Percentiles rank a stretch among this genome's conserved stretches.
phyloP scores from a whole-genome alignment of 2,888 invertebrate species.

The Pterostichus madidus region DNA sequence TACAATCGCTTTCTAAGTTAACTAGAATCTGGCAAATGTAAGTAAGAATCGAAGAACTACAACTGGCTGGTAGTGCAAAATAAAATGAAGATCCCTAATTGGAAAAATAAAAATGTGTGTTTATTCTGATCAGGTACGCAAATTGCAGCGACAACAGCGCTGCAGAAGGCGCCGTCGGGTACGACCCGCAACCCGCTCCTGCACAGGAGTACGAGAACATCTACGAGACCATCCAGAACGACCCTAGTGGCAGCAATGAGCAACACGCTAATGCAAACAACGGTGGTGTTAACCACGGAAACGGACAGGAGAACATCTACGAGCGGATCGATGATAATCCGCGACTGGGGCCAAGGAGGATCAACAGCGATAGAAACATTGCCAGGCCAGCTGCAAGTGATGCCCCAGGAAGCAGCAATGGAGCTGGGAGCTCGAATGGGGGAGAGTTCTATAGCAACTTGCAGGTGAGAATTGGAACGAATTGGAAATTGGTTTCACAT shows the following conservation, averaged over 20 bases:
- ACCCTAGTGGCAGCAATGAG: constrained; percentile 75
- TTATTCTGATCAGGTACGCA: constrained; percentile 72
- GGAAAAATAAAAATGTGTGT: no score
- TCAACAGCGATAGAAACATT: constrained; percentile 68
- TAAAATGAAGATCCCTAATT: no score
- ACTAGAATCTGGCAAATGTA: no score
- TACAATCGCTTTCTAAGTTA: no score
- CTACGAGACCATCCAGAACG: constrained; percentile 78
- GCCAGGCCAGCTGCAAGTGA: constrained; percentile 58
- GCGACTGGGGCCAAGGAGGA: constrained; percentile 69
- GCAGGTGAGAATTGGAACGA: constrained; percentile 3
- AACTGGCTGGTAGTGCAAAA: no score
- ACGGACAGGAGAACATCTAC: constrained; percentile 76
- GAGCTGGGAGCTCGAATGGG: constrained; percentile 63
- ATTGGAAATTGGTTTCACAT: no score
- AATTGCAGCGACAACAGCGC: constrained; percentile 79
- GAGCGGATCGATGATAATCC: constrained; percentile 71
- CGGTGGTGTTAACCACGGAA: constrained; percentile 75
- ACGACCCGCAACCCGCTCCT: constrained; percentile 72
- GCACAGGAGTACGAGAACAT: constrained; percentile 79
- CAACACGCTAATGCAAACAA: constrained; percentile 71
- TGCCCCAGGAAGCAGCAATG: constrained; percentile 67
- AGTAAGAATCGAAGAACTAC: no score
- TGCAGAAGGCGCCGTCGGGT: constrained; percentile 80
- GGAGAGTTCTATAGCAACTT: constrained; percentile 25